Conservation (phyloP, 2,888 invertebrate genomes). For the Sturmia bella region DNA sequence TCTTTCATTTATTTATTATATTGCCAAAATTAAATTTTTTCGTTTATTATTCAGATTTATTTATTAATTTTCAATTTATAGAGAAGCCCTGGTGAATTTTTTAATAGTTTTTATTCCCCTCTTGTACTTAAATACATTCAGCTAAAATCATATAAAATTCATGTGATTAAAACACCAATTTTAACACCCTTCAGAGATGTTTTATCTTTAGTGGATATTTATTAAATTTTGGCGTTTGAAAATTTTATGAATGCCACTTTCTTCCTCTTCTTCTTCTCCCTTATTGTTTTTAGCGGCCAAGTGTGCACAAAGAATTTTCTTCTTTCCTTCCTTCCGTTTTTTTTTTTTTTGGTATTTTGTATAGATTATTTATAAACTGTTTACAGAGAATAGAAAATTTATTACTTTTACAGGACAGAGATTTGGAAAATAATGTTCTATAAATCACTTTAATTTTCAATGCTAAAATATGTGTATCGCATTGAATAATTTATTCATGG, state of each 20-base stretch:
- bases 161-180: no score
- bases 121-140: no score
- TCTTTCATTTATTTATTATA: no score
- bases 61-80: no score
- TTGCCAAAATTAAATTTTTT: no score
- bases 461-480: constrained; percentile 40
- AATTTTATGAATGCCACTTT: constrained; percentile 32
- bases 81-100: no score
- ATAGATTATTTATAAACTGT: not conserved
- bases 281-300: not conserved
- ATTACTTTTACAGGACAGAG: constrained; percentile 47
- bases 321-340: no score
- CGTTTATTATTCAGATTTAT: no score
- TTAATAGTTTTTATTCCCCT: no score
- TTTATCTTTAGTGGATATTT: constrained; percentile 1
- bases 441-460: constrained; percentile 53
- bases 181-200: no score
- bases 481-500: constrained; percentile 34
- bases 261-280: no score
- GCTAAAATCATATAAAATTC: no score
- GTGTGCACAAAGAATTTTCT: constrained; percentile 22
- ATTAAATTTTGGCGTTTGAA: not conserved
- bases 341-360: not conserved
- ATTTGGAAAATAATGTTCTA: constrained; percentile 33
- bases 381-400: constrained; percentile 34